Evolutionary conservation across 2,888 invertebrate species (phyloP), one percentile per base, ranked within the genome.

Genomic region (Spisula subtruncata): DNA sequence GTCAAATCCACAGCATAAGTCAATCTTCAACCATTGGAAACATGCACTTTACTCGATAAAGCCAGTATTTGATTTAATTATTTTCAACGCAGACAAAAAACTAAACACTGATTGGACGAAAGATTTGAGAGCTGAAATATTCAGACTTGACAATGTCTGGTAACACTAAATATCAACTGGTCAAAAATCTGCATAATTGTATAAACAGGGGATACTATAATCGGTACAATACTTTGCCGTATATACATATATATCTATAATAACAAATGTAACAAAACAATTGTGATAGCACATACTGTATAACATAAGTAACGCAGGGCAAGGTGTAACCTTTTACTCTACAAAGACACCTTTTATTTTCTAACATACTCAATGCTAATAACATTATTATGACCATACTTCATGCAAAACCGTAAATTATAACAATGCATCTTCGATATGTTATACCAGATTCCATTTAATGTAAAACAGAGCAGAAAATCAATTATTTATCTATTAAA

Each of bases 221-320:
- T 25, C 0, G 60, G 60, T 18, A n/a, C 60, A 60, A 66, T 66
- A 66, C 60, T 66, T 25, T 25, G 25, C 60, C 60, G 18, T 60
- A 60, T 25, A 4, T 66, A 66, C 25, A 66, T 25, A 66, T 66
- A 66, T 20, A 60, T 66, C 60, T 25, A 66, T n/a, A 66, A n/a
- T 66, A 25, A 66, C 60, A 66, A n/a, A 66, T 66, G 60, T 66
- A 10, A 66, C n/a, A 25, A 66, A 66, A n/a, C 60, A n/a, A 66
- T 10, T 25, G n/a, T 25, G 25, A 66, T n/a, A 66, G n/a, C 25
- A 66, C 60, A 66, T n/a, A 51, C 12, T 51, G 14, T 51, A 51
- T 16, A 51, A 51, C 51, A 51, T 51, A 51, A 51, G 14, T 51
- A 51, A 14, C 10, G 51, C 51, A 41, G 8, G 41, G 41, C 8